Conservation (phyloP, 1,140 invertebrate species). For the Tachypleus tridentatus region DNA sequence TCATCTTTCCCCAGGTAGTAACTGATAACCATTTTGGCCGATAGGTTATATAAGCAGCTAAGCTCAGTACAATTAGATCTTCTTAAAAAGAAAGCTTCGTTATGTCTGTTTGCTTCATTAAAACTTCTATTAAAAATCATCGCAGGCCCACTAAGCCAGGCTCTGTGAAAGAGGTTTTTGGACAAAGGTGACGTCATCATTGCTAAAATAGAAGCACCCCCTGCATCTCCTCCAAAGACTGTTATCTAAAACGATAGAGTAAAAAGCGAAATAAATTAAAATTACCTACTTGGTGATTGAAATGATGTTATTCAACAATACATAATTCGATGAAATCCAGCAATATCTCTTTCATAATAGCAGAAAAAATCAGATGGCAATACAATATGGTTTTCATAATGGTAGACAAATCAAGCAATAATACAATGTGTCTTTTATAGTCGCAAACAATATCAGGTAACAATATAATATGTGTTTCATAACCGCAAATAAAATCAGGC, state of each 20-base stretch:
- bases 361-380: too few relatives aligned
- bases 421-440: too few relatives aligned
- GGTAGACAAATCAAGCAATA: too few relatives aligned
- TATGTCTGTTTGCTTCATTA: constrained; percentile 9
- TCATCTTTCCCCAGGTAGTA: constrained; percentile 24
- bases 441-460: too few relatives aligned
- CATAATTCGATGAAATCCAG: too few relatives aligned
- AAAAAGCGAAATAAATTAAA: too few relatives aligned
- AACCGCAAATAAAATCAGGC: too few relatives aligned
- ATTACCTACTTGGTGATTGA: too few relatives aligned
- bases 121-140: constrained; percentile 20
- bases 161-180: constrained; percentile 10
- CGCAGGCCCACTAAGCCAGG: constrained; percentile 22
- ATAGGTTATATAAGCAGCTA: constrained; percentile 11
- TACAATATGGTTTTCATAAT: too few relatives aligned
- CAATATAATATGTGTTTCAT: too few relatives aligned
- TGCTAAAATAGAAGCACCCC: constrained; percentile 21
- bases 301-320: too few relatives aligned
- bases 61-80: constrained; percentile 10
- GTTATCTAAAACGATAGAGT: constrained; percentile 12
- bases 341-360: too few relatives aligned
- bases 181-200: constrained; percentile 16
- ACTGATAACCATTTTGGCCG: constrained; percentile 13
- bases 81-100: constrained; percentile 10
- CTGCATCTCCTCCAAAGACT: constrained; percentile 23